These are phyloP conservation scores for Mustela lutreola DNA, from an alignment of 2,113 vertebrate genomes.

Conservation along the genomic window DNA sequence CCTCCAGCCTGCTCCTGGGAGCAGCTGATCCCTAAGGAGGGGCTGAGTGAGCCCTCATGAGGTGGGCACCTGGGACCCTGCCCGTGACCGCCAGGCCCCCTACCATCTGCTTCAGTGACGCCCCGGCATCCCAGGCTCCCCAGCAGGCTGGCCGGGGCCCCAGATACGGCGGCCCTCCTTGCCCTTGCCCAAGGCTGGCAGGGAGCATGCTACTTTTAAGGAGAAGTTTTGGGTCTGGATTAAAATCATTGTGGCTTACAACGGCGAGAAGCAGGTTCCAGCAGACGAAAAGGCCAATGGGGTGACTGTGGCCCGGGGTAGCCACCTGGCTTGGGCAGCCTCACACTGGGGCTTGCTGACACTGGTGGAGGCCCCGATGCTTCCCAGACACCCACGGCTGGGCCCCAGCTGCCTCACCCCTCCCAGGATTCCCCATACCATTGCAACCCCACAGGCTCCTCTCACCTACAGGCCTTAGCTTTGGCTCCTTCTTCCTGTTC, in stretches of 20 bases:
- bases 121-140: background rate
- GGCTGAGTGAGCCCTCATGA: background rate
- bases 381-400: background rate
- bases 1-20: slow-evolving; percentile 19
- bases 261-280: background rate
- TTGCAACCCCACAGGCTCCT: rapidly evolving
- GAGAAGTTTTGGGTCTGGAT: slow-evolving; percentile 61
- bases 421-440: background rate
- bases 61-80: background rate
- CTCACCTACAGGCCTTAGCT: background rate
- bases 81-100: background rate
- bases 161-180: background rate
- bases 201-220: background rate
- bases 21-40: slow-evolving; percentile 41
- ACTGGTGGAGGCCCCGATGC: background rate
- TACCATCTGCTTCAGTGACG: background rate
- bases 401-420: background rate
- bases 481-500: background rate
- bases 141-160: background rate
- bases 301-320: background rate
- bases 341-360: background rate
- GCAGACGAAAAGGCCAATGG: background rate
- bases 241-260: slow-evolving; percentile 40
- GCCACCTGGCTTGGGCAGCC: background rate
- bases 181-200: slow-evolving; percentile 50